Percentiles rank a stretch among this genome's conserved stretches.
Conservation (phyloP, 2,888 invertebrate species). For the Campaea margaritaria region DNA sequence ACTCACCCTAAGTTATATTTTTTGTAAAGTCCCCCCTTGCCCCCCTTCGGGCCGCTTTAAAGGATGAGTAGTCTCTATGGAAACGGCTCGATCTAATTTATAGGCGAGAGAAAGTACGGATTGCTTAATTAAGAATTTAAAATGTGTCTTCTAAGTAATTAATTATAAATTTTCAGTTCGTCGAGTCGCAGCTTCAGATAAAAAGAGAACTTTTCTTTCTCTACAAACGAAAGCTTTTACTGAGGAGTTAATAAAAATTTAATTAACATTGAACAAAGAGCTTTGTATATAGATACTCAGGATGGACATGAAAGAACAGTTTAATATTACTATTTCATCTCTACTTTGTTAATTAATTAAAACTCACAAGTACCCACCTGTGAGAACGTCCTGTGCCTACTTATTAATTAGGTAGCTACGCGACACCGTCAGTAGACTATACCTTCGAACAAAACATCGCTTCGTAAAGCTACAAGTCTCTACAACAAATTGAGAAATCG, state of each 20-base stretch:
- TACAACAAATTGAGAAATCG: slow-evolving; percentile 13
- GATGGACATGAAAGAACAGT: slow-evolving; percentile 22
- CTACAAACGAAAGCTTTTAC: slow-evolving; percentile 43
- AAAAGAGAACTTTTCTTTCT: slow-evolving; percentile 55
- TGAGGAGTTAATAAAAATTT: slow-evolving; percentile 64
- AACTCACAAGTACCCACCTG: background rate
- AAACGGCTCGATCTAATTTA: slow-evolving; percentile 86
- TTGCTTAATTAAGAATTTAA: slow-evolving; percentile 85
- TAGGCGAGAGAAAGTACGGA: slow-evolving; percentile 84
- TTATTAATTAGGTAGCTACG: no score
- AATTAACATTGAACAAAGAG: slow-evolving; percentile 62
- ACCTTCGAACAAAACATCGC: background rate
- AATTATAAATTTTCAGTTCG: slow-evolving; percentile 78
- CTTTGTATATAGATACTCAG: slow-evolving; percentile 32
- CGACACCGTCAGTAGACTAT: no score
- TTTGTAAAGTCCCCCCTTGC: slow-evolving; percentile 78
- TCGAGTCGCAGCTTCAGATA: slow-evolving; percentile 59
- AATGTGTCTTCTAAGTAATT: slow-evolving; percentile 83
- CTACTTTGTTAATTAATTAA: slow-evolving; percentile 23
- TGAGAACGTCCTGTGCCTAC: no score
- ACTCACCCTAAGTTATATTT: slow-evolving; percentile 86
- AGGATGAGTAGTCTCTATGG: slow-evolving; percentile 86
- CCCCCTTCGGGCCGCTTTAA: slow-evolving; percentile 81
- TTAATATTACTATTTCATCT: slow-evolving; percentile 30
- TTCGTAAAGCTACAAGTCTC: background rate